Evolutionary conservation across 2,888 invertebrate species (phyloP), one percentile per base, ranked within the genome.

Genomic region (Stenodera caucasica): DNA sequence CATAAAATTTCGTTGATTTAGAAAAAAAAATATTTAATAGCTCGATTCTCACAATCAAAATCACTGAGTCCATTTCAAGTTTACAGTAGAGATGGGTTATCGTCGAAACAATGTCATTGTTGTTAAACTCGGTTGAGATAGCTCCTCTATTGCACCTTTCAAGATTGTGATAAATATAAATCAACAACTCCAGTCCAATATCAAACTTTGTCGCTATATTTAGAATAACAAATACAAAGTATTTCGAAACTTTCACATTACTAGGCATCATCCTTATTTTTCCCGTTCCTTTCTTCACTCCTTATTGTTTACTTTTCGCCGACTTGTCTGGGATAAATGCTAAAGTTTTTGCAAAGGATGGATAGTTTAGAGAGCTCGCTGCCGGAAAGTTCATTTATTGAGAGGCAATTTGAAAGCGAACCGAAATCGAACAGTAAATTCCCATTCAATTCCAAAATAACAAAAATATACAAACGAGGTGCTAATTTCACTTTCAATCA

Each of bases 131-230:
- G 26, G 26, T 5, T 5, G 26, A 26, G 26, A 26, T 3, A 26
- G 3, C 7, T 26, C 26, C 15, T 53, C 59, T 54, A n/a, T n/a
- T n/a, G n/a, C n/a, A n/a, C n/a, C n/a, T n/a, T n/a, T 63, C 57
- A 63, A 57, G 60, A 53, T 54, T 49, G 29, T 37, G 51, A 62
- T 58, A 62, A 62, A 63, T 63, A 59, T 63, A 63, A 63, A 59
- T 63, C 59, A 63, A 18, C 7, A 21, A 11, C 4, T n/a, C n/a
- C n/a, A n/a, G n/a, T 45, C 45, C 18, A 12, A 1, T 11, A 3
- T 1, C 0, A 45, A 45, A 45, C 45, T 45, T 45, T 45, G 45
- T 21, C 21, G 12, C 11, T 21, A 11, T 21, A 15, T 15, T 8
- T n/a, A 37, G 2, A 45, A 4, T 15, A 45, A 21, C 45, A 45